Conservation (phyloP, 2,888 invertebrate genomes). For the Nudaria mundana region DNA sequence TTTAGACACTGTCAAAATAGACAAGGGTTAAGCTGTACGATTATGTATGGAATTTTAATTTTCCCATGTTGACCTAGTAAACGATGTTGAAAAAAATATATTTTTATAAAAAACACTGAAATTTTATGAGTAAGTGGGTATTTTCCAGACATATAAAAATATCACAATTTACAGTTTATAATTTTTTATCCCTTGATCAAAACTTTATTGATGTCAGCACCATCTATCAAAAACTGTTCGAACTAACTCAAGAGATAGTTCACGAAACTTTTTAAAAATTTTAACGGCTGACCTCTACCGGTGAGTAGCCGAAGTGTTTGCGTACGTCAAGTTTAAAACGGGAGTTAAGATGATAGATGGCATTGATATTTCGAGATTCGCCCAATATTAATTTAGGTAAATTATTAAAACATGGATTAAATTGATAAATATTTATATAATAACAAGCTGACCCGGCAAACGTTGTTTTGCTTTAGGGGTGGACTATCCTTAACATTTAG, state of each 20-base stretch:
- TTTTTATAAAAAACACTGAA: neutral
- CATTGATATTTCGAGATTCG: slow-evolving; percentile 27
- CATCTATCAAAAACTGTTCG: slow-evolving; percentile 53
- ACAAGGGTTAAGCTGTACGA: slow-evolving; percentile 63
- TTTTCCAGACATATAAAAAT: too few relatives aligned
- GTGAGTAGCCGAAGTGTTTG: slow-evolving; percentile 49
- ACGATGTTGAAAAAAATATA: slow-evolving; percentile 14
- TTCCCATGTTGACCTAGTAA: slow-evolving; percentile 31
- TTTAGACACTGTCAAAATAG: slow-evolving; percentile 61
- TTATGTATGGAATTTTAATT: slow-evolving; percentile 57
- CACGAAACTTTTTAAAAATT: slow-evolving; percentile 46
- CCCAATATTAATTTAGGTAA: too few relatives aligned
- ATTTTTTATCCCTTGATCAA: too few relatives aligned
- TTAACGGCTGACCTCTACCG: slow-evolving; percentile 63
- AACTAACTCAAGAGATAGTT: slow-evolving; percentile 56
- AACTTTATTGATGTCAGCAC: slow-evolving; percentile 39
- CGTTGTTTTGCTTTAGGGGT: too few relatives aligned
- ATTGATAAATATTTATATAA: too few relatives aligned
- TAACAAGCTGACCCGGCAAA: too few relatives aligned
- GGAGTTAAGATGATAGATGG: slow-evolving; percentile 58
- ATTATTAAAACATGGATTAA: too few relatives aligned
- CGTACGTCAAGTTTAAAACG: slow-evolving; percentile 33
- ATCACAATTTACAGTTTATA: too few relatives aligned
- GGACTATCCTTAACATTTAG: too few relatives aligned
- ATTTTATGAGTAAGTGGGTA: too few relatives aligned